Base-by-base conservation (phyloP, 2,888 invertebrate species). In the Stomorhina lunata region DNA sequence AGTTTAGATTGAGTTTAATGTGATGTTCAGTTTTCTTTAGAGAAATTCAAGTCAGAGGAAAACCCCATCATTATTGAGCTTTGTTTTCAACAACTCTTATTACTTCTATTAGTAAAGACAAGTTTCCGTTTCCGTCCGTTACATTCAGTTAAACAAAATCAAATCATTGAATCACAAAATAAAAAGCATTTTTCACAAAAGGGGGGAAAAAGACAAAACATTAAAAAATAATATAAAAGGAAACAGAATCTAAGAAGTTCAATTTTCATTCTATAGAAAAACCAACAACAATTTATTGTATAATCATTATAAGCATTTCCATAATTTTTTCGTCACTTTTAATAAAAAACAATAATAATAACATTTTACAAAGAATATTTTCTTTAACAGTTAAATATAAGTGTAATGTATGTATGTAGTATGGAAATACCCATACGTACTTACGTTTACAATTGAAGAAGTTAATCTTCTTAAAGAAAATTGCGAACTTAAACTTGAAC, bases 401-500 rank as follows among this genome's bases (percentile, higher is more conserved):
- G n/a, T n/a, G n/a, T n/a, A n/a, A n/a, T n/a, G n/a, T n/a, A n/a
- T n/a, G n/a, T n/a, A n/a, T n/a, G n/a, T n/a, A 6, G 2, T 3
- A 32, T 43, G 65, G 53, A 80, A 55, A 37, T n/a, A n/a, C 43
- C 34, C 63, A 71, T 43, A 43, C n/a, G n/a, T n/a, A n/a, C n/a
- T n/a, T 2, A 1, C 12, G 5, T 37, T 43, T 17, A 15, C n/a
- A 40, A 29, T 50, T 68, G 37, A 61, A 55, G 53, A 63, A 63
- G 68, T 55, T 68, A 81, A 81, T 73, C 81, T 73, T 27, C 61
- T 73, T 68, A 63, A 55, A 69, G 72, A 78, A 73, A 78, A 73
- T 73, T 73, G 55, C 63, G 71, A 83, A 83, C 80, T 78, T 78
- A 73, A 81, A 83, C 83, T 81, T 83, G 80, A 83, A 77, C 73